Conservation (phyloP, 2,113 vertebrate species). For the Anthoscopus minutus region DNA sequence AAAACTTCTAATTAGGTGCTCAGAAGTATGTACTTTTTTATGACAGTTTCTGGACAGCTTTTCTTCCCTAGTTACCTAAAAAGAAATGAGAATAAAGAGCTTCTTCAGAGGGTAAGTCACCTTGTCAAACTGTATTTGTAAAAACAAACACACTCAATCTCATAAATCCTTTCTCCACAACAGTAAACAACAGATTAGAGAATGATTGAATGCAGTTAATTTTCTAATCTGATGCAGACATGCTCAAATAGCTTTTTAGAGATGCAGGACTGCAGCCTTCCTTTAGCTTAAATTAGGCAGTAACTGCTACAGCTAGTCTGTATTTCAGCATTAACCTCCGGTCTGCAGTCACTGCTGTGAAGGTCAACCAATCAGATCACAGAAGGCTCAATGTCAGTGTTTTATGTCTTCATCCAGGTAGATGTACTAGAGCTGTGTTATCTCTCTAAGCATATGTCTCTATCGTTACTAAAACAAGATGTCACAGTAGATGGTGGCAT, state of each 20-base stretch:
- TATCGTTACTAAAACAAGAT: background rate
- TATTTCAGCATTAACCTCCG: background rate
- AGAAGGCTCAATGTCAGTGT: background rate
- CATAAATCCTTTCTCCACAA: background rate
- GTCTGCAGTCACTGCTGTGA: background rate
- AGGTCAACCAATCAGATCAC: background rate
- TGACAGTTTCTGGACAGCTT: slow-evolving; percentile 23
- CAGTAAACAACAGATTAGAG: slow-evolving; percentile 26
- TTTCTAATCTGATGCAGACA: slow-evolving; percentile 45
- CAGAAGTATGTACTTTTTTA: background rate
- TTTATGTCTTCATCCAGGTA: background rate
- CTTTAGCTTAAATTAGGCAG: slow-evolving; percentile 13
- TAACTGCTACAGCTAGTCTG: background rate
- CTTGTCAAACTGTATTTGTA: background rate
- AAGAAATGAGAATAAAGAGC: slow-evolving; percentile 12
- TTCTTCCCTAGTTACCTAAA: background rate
- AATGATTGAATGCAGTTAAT: slow-evolving; percentile 1
- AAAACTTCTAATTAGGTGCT: background rate
- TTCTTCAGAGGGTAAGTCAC: slow-evolving; percentile 4
- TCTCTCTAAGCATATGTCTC: background rate
- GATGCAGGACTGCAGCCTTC: background rate
- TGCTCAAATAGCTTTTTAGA: background rate
- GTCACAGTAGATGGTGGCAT: background rate
- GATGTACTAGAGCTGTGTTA: background rate
- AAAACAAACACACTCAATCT: background rate